A percentile compares a stretch with the other conserved stretches of the same genome.
These are phyloP conservation scores for Terrapene triunguis DNA, from an alignment of 2,113 vertebrate genomes.

Conservation along the genomic window DNA sequence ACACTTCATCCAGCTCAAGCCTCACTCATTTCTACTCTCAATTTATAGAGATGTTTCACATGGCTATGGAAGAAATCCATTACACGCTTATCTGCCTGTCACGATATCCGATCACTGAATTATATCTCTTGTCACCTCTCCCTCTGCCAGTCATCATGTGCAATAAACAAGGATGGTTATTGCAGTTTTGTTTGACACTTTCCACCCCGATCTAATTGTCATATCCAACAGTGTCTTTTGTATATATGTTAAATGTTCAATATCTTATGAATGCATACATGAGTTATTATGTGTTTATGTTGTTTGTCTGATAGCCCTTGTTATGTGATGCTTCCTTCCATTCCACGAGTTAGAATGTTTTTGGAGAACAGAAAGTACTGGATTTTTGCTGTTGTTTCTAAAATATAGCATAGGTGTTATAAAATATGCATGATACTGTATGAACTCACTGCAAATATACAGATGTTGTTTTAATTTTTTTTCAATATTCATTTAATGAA, in stretches of 20 bases:
- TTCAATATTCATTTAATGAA: not conserved
- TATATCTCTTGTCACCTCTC: not conserved
- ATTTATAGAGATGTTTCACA: not conserved
- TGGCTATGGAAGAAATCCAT: not conserved
- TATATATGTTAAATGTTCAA: not conserved
- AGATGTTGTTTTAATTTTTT: not conserved
- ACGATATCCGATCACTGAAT: not conserved
- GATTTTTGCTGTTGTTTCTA: not conserved
- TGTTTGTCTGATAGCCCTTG: not conserved
- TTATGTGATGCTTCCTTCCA: not conserved
- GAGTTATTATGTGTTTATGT: not conserved
- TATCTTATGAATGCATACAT: not conserved
- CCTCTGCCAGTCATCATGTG: not conserved
- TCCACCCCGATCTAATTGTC: not conserved
- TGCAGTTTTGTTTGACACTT: not conserved
- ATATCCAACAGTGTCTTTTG: not conserved
- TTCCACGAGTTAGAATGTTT: not conserved
- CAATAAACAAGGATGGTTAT: not conserved
- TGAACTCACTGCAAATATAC: not conserved
- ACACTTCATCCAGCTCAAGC: not conserved
- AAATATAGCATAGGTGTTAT: not conserved
- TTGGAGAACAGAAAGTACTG: not conserved
- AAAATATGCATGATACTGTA: not conserved
- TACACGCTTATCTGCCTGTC: not conserved
- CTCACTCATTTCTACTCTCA: not conserved